Percentiles rank a stretch among this genome's conserved stretches.
Evolutionary conservation across 2,113 vertebrate genomes (phyloP).

Genomic region (Leucoraja erinaceus): DNA sequence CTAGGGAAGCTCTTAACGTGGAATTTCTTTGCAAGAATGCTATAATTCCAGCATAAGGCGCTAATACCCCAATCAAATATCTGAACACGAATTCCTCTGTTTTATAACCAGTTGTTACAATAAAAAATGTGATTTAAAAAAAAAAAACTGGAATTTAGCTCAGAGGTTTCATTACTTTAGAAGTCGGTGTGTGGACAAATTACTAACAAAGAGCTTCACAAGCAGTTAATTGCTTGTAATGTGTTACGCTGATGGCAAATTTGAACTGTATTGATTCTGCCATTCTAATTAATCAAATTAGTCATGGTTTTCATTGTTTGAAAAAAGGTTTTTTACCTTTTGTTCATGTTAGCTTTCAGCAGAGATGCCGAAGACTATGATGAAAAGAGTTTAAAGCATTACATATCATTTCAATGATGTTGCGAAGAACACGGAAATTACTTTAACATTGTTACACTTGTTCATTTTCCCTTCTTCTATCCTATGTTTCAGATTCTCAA

Average conservation of each 20-base stretch:
- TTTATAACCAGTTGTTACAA: background rate
- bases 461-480: background rate
- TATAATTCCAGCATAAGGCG: background rate
- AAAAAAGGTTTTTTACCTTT: background rate
- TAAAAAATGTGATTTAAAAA: background rate
- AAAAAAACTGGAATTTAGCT: background rate
- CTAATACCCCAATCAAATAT: background rate
- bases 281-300: background rate
- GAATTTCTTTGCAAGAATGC: background rate
- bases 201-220: background rate
- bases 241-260: background rate
- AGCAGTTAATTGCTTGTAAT: background rate
- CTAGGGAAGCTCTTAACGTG: background rate
- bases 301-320: background rate
- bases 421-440: background rate
- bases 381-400: background rate
- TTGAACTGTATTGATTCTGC: background rate
- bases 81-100: background rate
- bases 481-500: conserved; percentile 62
- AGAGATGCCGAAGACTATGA: background rate
- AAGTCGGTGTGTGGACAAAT: background rate
- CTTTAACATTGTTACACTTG: background rate
- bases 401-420: background rate
- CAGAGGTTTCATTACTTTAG: background rate
- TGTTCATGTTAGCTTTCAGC: background rate